Base-by-base conservation (phyloP, 2,113 vertebrate species). In the Notothenia rossii region DNA sequence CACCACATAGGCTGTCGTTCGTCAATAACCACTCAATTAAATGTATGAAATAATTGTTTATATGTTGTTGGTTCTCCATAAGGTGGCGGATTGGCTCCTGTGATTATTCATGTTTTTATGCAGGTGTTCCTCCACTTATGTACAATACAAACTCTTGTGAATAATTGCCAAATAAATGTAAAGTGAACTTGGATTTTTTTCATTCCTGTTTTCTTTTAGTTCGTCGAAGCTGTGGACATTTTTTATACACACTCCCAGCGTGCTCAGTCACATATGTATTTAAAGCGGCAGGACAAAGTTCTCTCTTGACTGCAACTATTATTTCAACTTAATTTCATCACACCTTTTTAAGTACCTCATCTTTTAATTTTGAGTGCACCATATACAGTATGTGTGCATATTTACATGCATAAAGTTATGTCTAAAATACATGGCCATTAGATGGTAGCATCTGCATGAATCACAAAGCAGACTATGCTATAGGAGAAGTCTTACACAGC, bases 91-190 rank as follows among this genome's bases (percentile, higher is more conserved):
- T 17, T n/a, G 6, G 22, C 7, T 33, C 2, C 20, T 71, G 33
- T 56, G 40, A 29, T 61, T 53, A 20, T 64, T 40, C 18, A 1
- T 14, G 36, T 25, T 55, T 48, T 29, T 45, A 45, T 61, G 13
- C 55, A 64, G 71, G 25, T 8, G 4, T 36, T 58, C 8, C 17
- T 84, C 29, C 54, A 40, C 13, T 68, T 71, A 64, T 79, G 63
- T 70, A 70, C 49, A 59, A 54, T 60, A 81, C 53, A 81, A 58
- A 51, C 49, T 33, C 1, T 33, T 56, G 43, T 46, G 43, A 60
- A 22, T 51, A 22, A 36, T 72, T 20, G 40, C 13, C 9, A 43
- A 25, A 73, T 53, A 14, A 74, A 45, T 25, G 17, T 7, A 29
- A 33, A 46, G 20, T 14, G 11, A 75, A 65, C 8, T 36, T 68